Evolutionary conservation across 2,113 vertebrate genomes (phyloP).

Genomic region (Varanus komodoensis): DNA sequence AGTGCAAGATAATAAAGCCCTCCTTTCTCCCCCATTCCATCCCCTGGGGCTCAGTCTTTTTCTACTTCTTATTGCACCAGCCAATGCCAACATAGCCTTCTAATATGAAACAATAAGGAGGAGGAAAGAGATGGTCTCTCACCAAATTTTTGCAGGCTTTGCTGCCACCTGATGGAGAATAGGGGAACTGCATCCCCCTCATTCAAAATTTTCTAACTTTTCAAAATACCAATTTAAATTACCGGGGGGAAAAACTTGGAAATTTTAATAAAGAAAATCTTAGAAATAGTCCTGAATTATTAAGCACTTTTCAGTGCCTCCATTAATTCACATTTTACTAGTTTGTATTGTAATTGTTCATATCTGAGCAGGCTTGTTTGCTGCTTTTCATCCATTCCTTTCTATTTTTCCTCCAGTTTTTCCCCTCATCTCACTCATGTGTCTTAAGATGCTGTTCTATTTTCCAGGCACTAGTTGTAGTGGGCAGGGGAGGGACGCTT

Average conservation of each 20-base stretch:
- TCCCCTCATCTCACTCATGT: not conserved
- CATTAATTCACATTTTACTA: not conserved
- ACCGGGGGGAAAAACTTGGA: not conserved
- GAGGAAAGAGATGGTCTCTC: not conserved
- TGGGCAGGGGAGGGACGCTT: not conserved
- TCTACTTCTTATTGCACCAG: not conserved
- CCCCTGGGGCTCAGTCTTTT: not conserved
- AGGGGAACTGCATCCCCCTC: not conserved
- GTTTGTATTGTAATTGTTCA: not conserved
- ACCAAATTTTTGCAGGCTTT: constrained; percentile 9
- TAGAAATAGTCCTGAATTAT: not conserved
- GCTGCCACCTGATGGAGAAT: constrained; percentile 33
- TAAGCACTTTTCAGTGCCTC: not conserved
- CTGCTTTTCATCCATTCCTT: not conserved
- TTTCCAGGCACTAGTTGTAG: not conserved
- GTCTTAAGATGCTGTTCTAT: not conserved
- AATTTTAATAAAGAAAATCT: not conserved
- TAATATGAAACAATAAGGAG: not conserved
- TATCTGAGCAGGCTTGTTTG: too few relatives aligned
- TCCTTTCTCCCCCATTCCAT: not conserved
- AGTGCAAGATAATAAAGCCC: not conserved
- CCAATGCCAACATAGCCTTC: not conserved
- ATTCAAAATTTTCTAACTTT: not conserved
- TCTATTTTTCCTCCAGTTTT: not conserved
- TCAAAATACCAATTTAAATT: not conserved